Conservation (phyloP, 2,888 invertebrate species). For the Isoperla grammatica region DNA sequence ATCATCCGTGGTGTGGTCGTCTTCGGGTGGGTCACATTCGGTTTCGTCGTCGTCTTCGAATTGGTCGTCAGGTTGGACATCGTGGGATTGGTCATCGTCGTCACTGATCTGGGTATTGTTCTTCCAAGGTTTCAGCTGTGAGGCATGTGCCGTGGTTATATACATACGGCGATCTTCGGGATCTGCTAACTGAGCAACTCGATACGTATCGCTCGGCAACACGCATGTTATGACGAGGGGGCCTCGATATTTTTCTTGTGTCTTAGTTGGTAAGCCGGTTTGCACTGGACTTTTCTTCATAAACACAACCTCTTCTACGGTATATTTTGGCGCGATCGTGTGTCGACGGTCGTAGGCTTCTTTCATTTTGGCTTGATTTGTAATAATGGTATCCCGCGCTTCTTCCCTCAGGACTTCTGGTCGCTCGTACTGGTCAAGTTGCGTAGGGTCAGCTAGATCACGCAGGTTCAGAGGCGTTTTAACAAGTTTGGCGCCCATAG, state of each 20-base stretch:
- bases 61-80: too few relatives aligned
- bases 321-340: neutral
- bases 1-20: too few relatives aligned
- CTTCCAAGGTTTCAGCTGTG: neutral
- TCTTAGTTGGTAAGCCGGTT: neutral
- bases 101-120: neutral
- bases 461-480: too few relatives aligned
- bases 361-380: constrained; percentile 15
- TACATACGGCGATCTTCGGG: neutral
- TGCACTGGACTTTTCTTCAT: neutral
- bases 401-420: neutral
- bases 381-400: constrained; percentile 13
- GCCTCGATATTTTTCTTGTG: neutral
- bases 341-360: constrained; percentile 18
- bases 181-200: neutral
- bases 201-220: neutral
- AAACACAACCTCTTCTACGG: neutral
- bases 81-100: too few relatives aligned
- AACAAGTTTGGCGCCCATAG: too few relatives aligned
- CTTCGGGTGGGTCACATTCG: too few relatives aligned
- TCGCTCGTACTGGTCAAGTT: too few relatives aligned
- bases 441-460: too few relatives aligned
- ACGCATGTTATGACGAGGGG: neutral
- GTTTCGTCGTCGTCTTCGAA: too few relatives aligned
- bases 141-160: neutral